Percentiles rank a stretch among this genome's conserved stretches.
Conservation (phyloP, 2,888 invertebrate species). For the Micoletzkya japonica region DNA sequence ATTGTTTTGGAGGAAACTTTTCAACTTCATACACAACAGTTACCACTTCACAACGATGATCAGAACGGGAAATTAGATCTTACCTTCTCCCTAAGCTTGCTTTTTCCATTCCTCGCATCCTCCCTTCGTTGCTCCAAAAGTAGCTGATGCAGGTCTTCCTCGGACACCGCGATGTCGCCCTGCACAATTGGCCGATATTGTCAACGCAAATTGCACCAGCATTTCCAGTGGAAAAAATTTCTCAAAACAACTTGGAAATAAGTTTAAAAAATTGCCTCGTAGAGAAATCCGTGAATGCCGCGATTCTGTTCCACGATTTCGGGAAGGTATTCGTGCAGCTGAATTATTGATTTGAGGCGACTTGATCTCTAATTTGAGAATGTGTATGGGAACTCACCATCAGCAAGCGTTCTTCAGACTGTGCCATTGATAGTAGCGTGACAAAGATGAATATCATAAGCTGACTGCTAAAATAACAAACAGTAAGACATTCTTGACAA, state of each 20-base stretch:
- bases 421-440: too few relatives aligned
- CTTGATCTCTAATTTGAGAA: too few relatives aligned
- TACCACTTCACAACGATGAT: background rate
- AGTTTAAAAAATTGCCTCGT: background rate
- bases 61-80: background rate
- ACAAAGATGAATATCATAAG: too few relatives aligned
- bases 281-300: background rate
- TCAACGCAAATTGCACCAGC: background rate
- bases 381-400: too few relatives aligned
- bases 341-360: background rate
- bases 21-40: background rate
- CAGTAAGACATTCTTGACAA: too few relatives aligned
- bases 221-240: background rate
- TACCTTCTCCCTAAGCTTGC: background rate
- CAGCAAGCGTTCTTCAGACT: too few relatives aligned
- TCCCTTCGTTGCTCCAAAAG: slow-evolving; percentile 11
- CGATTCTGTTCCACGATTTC: slow-evolving; percentile 22
- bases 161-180: slow-evolving; percentile 4
- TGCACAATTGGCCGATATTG: background rate
- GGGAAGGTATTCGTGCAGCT: background rate
- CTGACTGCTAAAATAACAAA: too few relatives aligned
- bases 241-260: background rate
- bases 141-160: slow-evolving; percentile 5
- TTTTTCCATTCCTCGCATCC: background rate
- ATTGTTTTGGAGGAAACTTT: background rate